A percentile compares a stretch with the other conserved stretches of the same genome.
Conservation (phyloP, 2,888 invertebrate genomes). For the Philereme transversata region DNA sequence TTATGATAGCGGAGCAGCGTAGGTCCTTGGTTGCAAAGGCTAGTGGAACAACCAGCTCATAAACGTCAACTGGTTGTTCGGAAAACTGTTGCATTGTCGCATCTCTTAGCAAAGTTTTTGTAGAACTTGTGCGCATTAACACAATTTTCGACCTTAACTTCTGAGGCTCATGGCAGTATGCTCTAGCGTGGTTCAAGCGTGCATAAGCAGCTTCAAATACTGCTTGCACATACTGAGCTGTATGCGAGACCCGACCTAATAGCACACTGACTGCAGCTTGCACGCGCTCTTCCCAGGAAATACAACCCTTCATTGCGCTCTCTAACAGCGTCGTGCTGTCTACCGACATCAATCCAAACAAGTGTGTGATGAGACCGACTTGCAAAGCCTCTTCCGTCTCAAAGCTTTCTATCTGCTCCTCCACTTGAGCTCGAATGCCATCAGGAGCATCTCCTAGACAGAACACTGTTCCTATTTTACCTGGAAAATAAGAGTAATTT, state of each 20-base stretch:
- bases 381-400: conserved; percentile 43
- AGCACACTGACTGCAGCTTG: conserved; percentile 44
- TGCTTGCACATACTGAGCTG: conserved; percentile 53
- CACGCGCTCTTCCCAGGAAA: conserved; percentile 40
- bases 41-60: conserved; percentile 45
- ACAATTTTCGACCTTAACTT: conserved; percentile 50
- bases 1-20: conserved; percentile 50
- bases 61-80: conserved; percentile 40
- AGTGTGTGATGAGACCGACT: conserved; percentile 42
- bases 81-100: conserved; percentile 39
- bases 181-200: conserved; percentile 41
- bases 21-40: conserved; percentile 42
- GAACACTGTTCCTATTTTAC: conserved; percentile 51
- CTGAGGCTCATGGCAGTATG: conserved; percentile 33
- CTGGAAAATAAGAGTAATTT: conserved; percentile 33
- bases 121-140: conserved; percentile 40
- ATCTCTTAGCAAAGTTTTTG: background rate
- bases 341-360: conserved; percentile 40
- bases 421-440: conserved; percentile 40
- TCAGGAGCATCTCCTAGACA: conserved; percentile 53
- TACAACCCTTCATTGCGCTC: conserved; percentile 10
- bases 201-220: conserved; percentile 50
- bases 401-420: conserved; percentile 37
- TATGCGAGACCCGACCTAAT: conserved; percentile 45
- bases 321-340: conserved; percentile 23